These are phyloP conservation scores for Drosophila longiperda DNA, from an alignment of 2,888 invertebrate species.

Conservation along the genomic window DNA sequence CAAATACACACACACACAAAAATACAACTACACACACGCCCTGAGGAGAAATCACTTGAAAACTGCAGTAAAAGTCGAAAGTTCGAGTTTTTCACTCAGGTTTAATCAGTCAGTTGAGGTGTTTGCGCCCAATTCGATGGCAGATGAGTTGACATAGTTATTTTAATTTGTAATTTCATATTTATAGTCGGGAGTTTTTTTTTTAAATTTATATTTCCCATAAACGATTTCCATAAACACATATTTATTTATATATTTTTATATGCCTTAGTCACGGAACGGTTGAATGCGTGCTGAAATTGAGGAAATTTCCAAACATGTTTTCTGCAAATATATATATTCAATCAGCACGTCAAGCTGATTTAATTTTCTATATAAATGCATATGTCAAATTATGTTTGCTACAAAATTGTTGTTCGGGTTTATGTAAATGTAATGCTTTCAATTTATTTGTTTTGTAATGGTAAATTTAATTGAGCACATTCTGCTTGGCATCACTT, in stretches of 20 bases:
- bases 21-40: neutral
- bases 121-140: constrained; percentile 4
- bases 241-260: neutral
- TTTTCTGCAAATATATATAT: neutral
- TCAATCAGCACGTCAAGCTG: neutral
- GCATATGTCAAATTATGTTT: neutral
- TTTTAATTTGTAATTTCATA: constrained; percentile 1
- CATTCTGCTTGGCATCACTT: neutral
- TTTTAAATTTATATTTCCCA: neutral
- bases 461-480: neutral
- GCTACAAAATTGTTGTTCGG: neutral
- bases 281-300: neutral
- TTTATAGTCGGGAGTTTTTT: neutral
- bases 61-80: constrained; percentile 32
- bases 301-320: neutral
- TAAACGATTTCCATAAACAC: neutral
- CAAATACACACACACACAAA: neutral
- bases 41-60: constrained; percentile 2
- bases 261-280: constrained; percentile 1
- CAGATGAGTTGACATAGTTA: constrained; percentile 12
- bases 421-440: neutral
- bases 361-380: neutral
- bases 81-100: constrained; percentile 60
- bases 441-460: neutral
- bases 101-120: constrained; percentile 8